A percentile compares a stretch with the other conserved stretches of the same genome.
These are phyloP conservation scores for Lithophane ornitopus DNA, from an alignment of 2,888 invertebrate genomes.

Conservation along the genomic window DNA sequence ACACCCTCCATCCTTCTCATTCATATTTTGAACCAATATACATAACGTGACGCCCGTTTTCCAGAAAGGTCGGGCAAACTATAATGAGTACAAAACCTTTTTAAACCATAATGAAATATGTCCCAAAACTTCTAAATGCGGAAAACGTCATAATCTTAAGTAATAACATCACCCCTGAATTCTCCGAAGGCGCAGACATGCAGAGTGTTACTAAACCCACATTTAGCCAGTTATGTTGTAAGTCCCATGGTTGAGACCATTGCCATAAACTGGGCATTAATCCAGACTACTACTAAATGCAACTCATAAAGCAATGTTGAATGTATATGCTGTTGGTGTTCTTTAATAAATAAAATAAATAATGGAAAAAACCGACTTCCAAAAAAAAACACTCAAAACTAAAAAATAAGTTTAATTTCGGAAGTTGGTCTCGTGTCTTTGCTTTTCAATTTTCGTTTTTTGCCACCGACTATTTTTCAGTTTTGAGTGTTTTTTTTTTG, in stretches of 20 bases:
- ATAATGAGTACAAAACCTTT: not conserved
- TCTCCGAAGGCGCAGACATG: not conserved
- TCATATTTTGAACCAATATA: slow-evolving; percentile 6
- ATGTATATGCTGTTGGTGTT: too few species aligned
- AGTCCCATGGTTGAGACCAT: not conserved
- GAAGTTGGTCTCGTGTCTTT: too few species aligned
- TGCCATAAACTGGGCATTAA: not conserved
- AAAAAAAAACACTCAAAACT: too few species aligned
- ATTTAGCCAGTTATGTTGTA: not conserved
- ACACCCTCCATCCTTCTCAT: not conserved
- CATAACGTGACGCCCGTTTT: too few species aligned
- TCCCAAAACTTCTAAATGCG: not conserved
- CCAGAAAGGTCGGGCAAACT: not conserved
- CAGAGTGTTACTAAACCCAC: not conserved
- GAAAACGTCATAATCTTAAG: not conserved
- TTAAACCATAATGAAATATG: not conserved
- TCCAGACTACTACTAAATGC: not conserved
- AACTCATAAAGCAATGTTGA: too few species aligned
- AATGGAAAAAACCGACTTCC: too few species aligned
- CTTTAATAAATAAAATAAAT: too few species aligned
- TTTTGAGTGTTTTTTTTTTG: too few species aligned
- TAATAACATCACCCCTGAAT: not conserved
- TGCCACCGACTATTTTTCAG: too few species aligned
- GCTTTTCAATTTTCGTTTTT: too few species aligned
- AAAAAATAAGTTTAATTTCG: too few species aligned